Conservation (phyloP, 2,113 vertebrate species). For the Melozone crissalis region DNA sequence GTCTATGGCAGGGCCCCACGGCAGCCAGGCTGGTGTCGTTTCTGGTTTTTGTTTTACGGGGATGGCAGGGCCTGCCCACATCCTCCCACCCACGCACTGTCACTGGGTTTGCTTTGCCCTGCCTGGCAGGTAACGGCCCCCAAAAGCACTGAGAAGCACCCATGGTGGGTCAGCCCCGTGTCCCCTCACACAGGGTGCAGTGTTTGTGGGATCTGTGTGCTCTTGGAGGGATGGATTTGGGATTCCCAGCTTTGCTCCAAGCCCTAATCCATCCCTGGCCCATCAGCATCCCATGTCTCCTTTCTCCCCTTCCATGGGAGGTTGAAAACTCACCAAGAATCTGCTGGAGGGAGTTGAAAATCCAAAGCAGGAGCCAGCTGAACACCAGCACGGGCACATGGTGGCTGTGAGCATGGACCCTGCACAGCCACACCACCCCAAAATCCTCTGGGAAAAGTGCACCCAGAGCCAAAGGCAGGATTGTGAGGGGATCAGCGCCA, state of each 20-base stretch:
- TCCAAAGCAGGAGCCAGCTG: background rate
- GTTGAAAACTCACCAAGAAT: background rate
- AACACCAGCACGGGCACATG: accelerated
- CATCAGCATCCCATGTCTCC: accelerated
- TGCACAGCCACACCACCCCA: accelerated
- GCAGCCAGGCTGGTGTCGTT: accelerated
- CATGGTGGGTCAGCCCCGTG: too few species aligned
- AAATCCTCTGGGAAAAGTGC: background rate
- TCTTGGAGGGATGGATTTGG: background rate
- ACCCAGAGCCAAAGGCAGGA: background rate
- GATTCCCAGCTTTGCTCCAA: accelerated
- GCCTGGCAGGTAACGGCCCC: background rate
- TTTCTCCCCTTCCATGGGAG: background rate
- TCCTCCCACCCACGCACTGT: background rate
- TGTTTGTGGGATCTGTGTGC: background rate
- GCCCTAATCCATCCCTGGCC: too few species aligned
- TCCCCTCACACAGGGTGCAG: accelerated
- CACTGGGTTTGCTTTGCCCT: background rate
- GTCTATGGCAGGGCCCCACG: accelerated
- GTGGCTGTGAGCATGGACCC: background rate
- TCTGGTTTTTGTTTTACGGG: background rate
- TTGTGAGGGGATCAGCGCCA: background rate
- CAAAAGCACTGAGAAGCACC: background rate
- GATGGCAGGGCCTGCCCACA: background rate
- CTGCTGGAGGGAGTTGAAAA: background rate